phyloP scores from a whole-genome alignment of 2,113 vertebrate species.

The Butorides virescens region DNA sequence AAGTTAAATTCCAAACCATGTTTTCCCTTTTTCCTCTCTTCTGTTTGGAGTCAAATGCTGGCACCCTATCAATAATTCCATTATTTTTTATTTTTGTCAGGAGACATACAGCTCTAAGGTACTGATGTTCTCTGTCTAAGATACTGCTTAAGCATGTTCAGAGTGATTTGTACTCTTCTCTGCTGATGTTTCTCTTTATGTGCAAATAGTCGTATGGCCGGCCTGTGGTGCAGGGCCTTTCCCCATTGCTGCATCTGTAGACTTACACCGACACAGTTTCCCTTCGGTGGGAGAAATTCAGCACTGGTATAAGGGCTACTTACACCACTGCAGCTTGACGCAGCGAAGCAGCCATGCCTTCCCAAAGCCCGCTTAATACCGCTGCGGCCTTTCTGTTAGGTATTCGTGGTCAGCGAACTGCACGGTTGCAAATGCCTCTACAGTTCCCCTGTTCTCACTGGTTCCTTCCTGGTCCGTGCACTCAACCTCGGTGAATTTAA shows the following conservation, averaged over 20 bases:
- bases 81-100: background rate
- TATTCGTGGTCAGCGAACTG: background rate
- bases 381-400: accelerated
- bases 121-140: background rate
- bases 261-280: background rate
- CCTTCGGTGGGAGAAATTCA: background rate
- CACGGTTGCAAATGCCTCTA: background rate
- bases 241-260: background rate
- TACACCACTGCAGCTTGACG: background rate
- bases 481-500: background rate
- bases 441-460: background rate
- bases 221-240: background rate
- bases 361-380: background rate
- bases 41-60: background rate
- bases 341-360: background rate
- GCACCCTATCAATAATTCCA: background rate
- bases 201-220: background rate
- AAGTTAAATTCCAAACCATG: background rate
- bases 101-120: background rate
- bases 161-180: background rate
- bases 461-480: background rate
- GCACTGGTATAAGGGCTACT: background rate
- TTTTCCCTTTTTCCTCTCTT: background rate
- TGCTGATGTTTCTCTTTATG: background rate
- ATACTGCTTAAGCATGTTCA: background rate